phyloP scores from a whole-genome alignment of 2,797 vertebrate genomes.

The Darevskia mixta region DNA sequence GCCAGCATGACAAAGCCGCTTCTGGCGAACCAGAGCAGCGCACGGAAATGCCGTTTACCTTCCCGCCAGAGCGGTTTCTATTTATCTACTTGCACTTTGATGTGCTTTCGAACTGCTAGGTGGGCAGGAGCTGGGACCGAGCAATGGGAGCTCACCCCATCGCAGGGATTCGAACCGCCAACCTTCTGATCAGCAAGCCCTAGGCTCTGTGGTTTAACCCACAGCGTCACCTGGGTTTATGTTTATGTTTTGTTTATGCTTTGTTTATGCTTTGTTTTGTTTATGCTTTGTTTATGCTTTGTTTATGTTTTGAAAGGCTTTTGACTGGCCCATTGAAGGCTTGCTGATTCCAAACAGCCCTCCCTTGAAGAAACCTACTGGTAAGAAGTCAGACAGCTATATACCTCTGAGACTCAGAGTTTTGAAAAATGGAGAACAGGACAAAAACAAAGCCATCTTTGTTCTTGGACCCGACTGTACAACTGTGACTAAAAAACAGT shows the following conservation, averaged over 20 bases:
- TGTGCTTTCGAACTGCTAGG: too few relatives aligned
- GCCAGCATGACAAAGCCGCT: too few relatives aligned
- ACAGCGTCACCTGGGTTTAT: not conserved
- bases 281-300: constrained; percentile 53
- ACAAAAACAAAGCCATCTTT: constrained; percentile 46
- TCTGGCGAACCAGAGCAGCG: too few relatives aligned
- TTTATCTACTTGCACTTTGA: too few relatives aligned
- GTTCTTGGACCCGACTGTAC: constrained; percentile 39
- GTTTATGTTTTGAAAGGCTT: constrained; percentile 59
- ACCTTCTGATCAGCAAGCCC: too few relatives aligned
- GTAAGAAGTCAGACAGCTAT: constrained; percentile 19
- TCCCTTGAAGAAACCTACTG: constrained; percentile 51
- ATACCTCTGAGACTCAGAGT: constrained; percentile 60
- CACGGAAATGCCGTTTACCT: too few relatives aligned
- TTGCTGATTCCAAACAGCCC: constrained; percentile 64
- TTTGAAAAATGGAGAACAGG: constrained; percentile 57
- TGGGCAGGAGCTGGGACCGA: too few relatives aligned
- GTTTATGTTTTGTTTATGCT: constrained; percentile 47
- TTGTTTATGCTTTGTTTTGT: constrained; percentile 47
- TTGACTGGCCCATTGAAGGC: constrained; percentile 68
- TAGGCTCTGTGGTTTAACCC: too few relatives aligned
- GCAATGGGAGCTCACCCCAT: too few relatives aligned
- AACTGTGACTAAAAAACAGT: constrained; percentile 48
- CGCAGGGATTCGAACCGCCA: too few relatives aligned
- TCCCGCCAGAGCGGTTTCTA: too few relatives aligned